phyloP scores from a whole-genome alignment of 2,113 vertebrate genomes.

The Ifrita kowaldi region DNA sequence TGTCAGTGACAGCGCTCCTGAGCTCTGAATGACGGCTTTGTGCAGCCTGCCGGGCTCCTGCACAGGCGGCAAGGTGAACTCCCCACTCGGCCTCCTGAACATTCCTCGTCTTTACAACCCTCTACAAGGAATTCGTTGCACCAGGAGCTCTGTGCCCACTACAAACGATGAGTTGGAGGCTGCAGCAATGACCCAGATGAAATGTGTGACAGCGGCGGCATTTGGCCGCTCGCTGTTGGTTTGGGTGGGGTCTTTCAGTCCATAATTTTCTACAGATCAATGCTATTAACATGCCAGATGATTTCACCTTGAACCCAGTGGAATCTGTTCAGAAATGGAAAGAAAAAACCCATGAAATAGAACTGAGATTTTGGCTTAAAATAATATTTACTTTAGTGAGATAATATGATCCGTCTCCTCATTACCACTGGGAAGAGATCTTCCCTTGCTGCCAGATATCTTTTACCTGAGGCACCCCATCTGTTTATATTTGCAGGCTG shows the following conservation, averaged over 20 bases:
- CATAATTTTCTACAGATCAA: background rate
- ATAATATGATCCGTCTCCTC: constrained; percentile 30
- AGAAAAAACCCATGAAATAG: background rate
- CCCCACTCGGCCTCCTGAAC: constrained; percentile 1
- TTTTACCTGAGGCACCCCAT: constrained; percentile 54
- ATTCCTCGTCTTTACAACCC: constrained; percentile 31
- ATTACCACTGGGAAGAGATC: constrained; percentile 33
- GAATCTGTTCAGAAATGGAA: background rate
- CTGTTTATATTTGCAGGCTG: constrained; percentile 43
- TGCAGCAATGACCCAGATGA: background rate
- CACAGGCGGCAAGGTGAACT: constrained; percentile 37
- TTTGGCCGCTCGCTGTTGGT: background rate
- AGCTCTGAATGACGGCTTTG: constrained; percentile 73
- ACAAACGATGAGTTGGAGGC: background rate
- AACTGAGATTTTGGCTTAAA: constrained; percentile 20
- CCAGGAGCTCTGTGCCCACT: background rate
- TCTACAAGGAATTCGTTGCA: background rate
- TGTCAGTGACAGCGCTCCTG: constrained; percentile 73
- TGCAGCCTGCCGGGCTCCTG: constrained; percentile 51
- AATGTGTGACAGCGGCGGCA: accelerated
- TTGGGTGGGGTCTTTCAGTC: background rate
- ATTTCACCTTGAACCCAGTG: background rate
- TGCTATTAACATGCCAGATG: background rate
- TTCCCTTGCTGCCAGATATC: constrained; percentile 19
- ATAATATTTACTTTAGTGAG: constrained; percentile 33